Conservation (phyloP, 2,113 vertebrate genomes). For the Aptenodytes patagonicus region DNA sequence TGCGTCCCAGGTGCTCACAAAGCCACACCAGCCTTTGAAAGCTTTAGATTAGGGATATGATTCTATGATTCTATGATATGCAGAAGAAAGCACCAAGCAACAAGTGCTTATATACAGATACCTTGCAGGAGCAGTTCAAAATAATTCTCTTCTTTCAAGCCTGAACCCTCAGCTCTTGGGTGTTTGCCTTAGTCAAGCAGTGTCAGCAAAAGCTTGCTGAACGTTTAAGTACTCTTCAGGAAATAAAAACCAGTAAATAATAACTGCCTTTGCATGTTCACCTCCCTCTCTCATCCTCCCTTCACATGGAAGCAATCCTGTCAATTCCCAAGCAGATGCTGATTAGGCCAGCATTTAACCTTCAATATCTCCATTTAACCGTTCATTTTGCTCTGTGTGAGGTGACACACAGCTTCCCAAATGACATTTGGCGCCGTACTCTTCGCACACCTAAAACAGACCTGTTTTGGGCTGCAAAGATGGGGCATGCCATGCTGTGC, state of each 20-base stretch:
- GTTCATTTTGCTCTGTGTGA: background rate
- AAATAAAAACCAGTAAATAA: background rate
- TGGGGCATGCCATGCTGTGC: rapidly evolving
- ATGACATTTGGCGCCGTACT: rapidly evolving
- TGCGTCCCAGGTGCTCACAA: background rate
- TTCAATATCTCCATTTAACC: background rate
- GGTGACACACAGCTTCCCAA: background rate
- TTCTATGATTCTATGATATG: background rate
- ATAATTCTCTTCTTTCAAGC: background rate
- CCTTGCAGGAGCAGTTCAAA: background rate
- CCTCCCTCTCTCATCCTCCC: background rate
- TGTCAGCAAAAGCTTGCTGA: background rate
- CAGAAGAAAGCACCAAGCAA: background rate
- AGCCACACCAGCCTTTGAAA: background rate
- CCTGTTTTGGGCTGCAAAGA: background rate
- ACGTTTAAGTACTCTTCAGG: background rate
- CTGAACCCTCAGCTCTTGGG: background rate
- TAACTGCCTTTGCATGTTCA: background rate
- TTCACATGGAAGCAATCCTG: background rate
- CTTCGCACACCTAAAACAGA: background rate
- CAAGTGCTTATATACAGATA: no score
- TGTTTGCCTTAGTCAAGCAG: background rate
- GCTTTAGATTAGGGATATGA: background rate
- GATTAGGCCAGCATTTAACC: background rate
- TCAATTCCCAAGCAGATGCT: background rate